Percentiles rank a stretch among this genome's conserved stretches.
These are phyloP conservation scores for Enhydra lutris DNA, from an alignment of 2,113 vertebrate species.

Conservation along the genomic window DNA sequence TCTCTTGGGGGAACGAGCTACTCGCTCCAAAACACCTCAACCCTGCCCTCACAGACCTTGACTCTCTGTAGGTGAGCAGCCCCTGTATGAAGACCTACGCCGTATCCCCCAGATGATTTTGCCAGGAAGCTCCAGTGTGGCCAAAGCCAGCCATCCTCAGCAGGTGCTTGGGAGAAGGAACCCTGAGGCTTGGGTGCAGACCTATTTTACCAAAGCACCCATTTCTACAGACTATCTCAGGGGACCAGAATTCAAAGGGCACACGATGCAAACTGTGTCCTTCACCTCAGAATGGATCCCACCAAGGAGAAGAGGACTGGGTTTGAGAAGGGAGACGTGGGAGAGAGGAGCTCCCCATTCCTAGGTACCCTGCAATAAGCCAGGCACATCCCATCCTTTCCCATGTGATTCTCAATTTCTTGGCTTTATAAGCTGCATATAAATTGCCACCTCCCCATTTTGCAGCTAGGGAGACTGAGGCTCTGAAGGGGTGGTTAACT, in stretches of 20 bases:
- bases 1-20: neutral
- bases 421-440: neutral
- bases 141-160: neutral
- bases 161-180: neutral
- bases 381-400: neutral
- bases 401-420: neutral
- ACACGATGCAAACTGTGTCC: neutral
- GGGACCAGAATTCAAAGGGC: neutral
- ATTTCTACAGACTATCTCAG: neutral
- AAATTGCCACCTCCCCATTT: neutral
- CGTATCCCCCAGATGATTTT: neutral
- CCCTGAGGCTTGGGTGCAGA: neutral
- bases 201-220: neutral
- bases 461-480: neutral
- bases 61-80: neutral
- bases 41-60: neutral
- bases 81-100: neutral
- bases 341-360: neutral
- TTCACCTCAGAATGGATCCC: neutral
- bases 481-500: neutral
- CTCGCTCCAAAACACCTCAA: neutral
- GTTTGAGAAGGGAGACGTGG: neutral
- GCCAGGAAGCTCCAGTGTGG: neutral
- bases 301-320: neutral
- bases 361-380: neutral